phyloP scores from a whole-genome alignment of 1,140 invertebrate genomes.

The Pollicipes pollicipes region DNA sequence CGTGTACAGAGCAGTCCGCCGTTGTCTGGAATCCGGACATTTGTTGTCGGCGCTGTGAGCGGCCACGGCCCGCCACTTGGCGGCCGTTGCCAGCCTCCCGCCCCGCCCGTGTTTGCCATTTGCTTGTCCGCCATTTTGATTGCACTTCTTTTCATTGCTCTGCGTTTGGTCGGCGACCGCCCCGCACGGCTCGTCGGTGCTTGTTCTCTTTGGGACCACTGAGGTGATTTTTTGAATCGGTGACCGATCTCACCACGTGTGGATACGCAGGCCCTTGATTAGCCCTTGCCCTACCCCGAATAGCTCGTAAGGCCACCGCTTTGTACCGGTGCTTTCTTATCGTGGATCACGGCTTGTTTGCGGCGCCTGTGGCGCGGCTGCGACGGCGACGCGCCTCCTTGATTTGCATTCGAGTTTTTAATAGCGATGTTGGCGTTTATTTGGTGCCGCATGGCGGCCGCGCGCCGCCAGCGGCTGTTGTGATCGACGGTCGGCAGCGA shows the following conservation, averaged over 20 bases:
- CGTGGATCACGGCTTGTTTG: not conserved
- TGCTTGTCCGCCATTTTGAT: not conserved
- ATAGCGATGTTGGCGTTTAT: not conserved
- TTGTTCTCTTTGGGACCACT: constrained; percentile 1
- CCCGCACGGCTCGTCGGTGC: not conserved
- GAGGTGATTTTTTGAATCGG: not conserved
- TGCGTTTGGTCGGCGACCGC: not conserved
- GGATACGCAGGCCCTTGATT: not conserved
- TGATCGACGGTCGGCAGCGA: too few relatives aligned
- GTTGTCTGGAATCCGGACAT: not conserved
- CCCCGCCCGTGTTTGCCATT: too few relatives aligned
- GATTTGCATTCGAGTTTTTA: not conserved
- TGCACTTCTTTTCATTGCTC: not conserved
- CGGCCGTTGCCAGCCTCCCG: too few relatives aligned
- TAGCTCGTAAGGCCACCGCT: not conserved
- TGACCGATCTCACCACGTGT: not conserved
- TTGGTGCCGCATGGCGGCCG: not conserved
- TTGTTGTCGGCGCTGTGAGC: not conserved
- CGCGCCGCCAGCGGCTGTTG: not conserved
- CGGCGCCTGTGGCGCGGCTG: too few relatives aligned
- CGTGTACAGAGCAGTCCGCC: too few relatives aligned
- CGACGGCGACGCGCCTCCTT: not conserved
- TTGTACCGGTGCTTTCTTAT: not conserved
- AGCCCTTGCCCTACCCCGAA: not conserved
- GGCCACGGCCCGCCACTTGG: too few relatives aligned